These are phyloP conservation scores for Amphipyra berbera DNA, from an alignment of 2,888 invertebrate genomes.

Conservation along the genomic window DNA sequence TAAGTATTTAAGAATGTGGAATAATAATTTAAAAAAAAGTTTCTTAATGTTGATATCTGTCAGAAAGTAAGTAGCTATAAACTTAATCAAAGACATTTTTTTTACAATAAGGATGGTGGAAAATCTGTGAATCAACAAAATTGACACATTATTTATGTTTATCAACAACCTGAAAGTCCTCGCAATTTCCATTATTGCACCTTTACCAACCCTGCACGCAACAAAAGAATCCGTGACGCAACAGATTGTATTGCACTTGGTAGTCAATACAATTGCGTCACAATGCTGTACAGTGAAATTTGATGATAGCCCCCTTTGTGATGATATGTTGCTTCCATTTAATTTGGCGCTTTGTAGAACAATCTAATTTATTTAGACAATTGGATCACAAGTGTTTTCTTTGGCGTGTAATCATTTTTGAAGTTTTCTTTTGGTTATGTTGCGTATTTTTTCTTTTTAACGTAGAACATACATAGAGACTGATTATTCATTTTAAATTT, in stretches of 20 bases:
- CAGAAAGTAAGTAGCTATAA: too few species aligned
- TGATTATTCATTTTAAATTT: too few species aligned
- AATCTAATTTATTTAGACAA: conserved; percentile 10
- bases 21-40: too few species aligned
- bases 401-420: background rate
- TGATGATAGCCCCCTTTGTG: conserved; percentile 42
- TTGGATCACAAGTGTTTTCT: background rate
- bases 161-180: background rate
- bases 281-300: conserved; percentile 48
- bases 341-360: conserved; percentile 20
- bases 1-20: background rate
- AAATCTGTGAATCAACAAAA: too few species aligned
- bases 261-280: conserved; percentile 46
- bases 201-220: conserved; percentile 37
- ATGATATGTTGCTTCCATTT: conserved; percentile 22
- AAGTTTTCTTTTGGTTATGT: background rate
- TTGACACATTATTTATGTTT: too few species aligned
- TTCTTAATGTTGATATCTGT: too few species aligned
- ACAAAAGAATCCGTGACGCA: conserved; percentile 43
- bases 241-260: conserved; percentile 42
- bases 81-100: too few species aligned
- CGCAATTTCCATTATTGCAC: background rate
- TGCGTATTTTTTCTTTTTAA: background rate
- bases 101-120: too few species aligned
- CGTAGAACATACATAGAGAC: background rate